phyloP scores from a whole-genome alignment of 1,140 invertebrate species.

The Euborellia annulipes region DNA sequence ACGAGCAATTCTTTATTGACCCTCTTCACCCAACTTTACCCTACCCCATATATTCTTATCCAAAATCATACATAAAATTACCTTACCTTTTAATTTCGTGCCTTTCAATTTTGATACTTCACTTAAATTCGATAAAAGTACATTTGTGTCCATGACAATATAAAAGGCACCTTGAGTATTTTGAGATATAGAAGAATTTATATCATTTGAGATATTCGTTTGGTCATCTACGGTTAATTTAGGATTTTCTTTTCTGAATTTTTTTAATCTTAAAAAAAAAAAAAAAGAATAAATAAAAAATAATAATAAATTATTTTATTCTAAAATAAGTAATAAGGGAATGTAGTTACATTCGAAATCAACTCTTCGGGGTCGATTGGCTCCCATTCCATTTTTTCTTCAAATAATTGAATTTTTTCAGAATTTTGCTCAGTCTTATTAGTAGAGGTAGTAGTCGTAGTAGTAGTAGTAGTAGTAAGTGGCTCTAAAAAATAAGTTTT shows the following conservation, averaged over 20 bases:
- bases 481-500: no score
- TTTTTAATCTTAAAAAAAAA: slow-evolving; percentile 19
- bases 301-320: slow-evolving; percentile 10
- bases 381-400: slow-evolving; percentile 31
- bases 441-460: no score
- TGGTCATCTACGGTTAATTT: slow-evolving; percentile 6
- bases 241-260: slow-evolving; percentile 20
- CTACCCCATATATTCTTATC: slow-evolving; percentile 29
- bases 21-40: no score
- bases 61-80: slow-evolving; percentile 27
- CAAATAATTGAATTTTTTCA: no score
- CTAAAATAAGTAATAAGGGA: not conserved
- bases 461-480: no score
- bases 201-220: not conserved
- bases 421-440: no score
- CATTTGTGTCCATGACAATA: slow-evolving; percentile 30
- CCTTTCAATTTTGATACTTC: slow-evolving; percentile 21
- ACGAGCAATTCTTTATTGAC: no score
- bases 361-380: slow-evolving; percentile 26
- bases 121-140: slow-evolving; percentile 26
- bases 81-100: slow-evolving; percentile 18
- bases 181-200: slow-evolving; percentile 6
- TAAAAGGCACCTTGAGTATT: no score
- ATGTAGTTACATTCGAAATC: slow-evolving; percentile 6
- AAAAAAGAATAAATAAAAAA: slow-evolving; percentile 4